Conservation (phyloP, 2,797 vertebrate genomes). For the Schizopygopsis malacanthus region DNA sequence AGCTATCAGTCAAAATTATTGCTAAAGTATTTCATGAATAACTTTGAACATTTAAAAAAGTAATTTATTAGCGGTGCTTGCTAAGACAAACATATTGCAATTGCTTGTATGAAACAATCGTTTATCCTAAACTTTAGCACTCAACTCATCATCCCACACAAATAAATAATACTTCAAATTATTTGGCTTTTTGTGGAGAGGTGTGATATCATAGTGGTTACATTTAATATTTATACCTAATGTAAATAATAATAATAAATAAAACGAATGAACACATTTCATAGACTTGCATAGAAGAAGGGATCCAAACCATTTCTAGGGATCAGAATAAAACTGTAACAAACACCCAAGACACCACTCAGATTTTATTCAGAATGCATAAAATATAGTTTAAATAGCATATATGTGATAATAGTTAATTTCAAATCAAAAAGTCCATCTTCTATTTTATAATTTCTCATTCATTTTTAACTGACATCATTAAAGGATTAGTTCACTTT, state of each 20-base stretch:
- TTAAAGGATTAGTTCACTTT: not conserved
- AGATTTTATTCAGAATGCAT: not conserved
- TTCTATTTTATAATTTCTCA: not conserved
- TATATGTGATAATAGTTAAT: not conserved
- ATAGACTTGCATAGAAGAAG: not conserved
- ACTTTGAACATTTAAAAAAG: not conserved
- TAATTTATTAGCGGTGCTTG: not conserved
- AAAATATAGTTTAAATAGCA: not conserved
- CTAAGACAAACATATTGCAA: not conserved
- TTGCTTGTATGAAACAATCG: not conserved
- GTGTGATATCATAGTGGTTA: not conserved
- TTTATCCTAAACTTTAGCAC: not conserved
- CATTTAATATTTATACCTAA: not conserved
- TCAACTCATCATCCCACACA: not conserved
- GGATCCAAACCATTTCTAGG: not conserved
- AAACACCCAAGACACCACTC: not conserved
- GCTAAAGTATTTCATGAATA: not conserved
- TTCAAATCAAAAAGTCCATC: not conserved
- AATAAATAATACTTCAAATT: not conserved
- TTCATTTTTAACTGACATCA: slow-evolving; percentile 7
- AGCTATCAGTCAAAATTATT: not conserved
- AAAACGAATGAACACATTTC: not conserved
- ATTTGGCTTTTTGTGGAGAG: not conserved
- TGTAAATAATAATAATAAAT: not conserved
- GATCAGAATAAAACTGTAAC: not conserved